Evolutionary conservation across 2,113 vertebrate genomes (phyloP).

Genomic region (Garra rufa): DNA sequence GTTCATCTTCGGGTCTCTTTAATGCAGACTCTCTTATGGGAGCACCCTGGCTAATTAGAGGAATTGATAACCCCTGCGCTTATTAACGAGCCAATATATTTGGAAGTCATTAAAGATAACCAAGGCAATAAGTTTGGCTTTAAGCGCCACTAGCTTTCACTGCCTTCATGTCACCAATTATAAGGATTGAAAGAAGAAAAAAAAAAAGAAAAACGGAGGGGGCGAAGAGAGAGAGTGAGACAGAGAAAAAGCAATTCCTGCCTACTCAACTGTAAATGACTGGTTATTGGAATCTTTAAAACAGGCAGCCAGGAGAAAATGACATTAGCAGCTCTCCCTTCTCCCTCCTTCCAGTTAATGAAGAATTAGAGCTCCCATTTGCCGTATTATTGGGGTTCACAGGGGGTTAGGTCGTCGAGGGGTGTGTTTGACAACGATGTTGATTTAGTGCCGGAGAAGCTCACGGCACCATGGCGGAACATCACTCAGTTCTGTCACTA

Average conservation of each 20-base stretch:
- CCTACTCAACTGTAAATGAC: conserved; percentile 93
- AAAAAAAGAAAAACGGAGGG: not conserved
- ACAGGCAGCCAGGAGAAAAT: conserved; percentile 92
- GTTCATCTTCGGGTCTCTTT: conserved; percentile 87
- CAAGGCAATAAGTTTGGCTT: conserved; percentile 94
- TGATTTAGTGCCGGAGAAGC: conserved; percentile 84
- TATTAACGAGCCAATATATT: conserved; percentile 98
- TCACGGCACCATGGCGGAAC: conserved; percentile 82
- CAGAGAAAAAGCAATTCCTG: conserved; percentile 84
- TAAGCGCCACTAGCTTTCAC: conserved; percentile 90
- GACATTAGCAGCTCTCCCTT: conserved; percentile 90
- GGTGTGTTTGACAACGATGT: conserved; percentile 87
- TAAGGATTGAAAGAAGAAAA: conserved; percentile 46
- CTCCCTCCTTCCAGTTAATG: conserved; percentile 86
- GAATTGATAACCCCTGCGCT: conserved; percentile 97
- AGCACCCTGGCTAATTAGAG: conserved; percentile 93
- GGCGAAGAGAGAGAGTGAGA: conserved; percentile 9
- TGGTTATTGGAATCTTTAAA: conserved; percentile 96
- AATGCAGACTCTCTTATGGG: conserved; percentile 94
- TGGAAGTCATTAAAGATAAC: conserved; percentile 99
- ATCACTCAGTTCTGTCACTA: conserved; percentile 94
- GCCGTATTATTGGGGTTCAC: conserved; percentile 91
- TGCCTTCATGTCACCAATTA: conserved; percentile 73
- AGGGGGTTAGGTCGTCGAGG: conserved; percentile 81
- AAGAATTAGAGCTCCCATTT: conserved; percentile 98